Evolutionary conservation across 2,797 vertebrate species (phyloP), one percentile per base, ranked within the genome.

Genomic region (Hybognathus amarus): DNA sequence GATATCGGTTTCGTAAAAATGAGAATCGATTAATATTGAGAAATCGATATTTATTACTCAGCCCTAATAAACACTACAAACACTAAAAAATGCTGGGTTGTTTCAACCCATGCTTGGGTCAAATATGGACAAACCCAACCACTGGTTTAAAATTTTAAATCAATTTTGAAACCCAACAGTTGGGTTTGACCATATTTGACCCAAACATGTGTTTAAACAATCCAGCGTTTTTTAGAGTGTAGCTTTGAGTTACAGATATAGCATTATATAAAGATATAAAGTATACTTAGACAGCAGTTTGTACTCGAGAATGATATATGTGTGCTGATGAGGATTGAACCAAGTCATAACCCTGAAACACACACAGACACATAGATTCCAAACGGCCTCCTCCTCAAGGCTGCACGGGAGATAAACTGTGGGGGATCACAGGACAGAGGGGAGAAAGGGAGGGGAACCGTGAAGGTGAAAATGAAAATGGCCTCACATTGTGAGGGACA

Each of bases 331-430:
- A 71, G 38, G 38, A 73, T 13, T 74, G 33, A 82, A 75, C 59
- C n/a, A 40, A 74, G 70, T 54, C 59, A 75, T 74, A 75, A 66
- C 59, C 45, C 24, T 82, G 27, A 82, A 75, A 45, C 79, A 61
- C 40, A 63, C 56, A 71, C 36, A 54, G 6, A 82, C 47, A 18
- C 45, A 59, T 13, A 40, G 33, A 56, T 61, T 83, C 59, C 83
- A 79, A 69, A 40, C 33, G 80, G 69, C 75, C 79, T 86, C 74
- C 42, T 76, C 83, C 71, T 83, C 85, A 90, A 91, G 87, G 88
- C 81, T 84, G 70, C 74, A 50, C 20, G 10, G 50, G 66, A 88
- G 79, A 89, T 90, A 88, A 90, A 90, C 77, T 59, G 52, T 17
- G 45, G 17, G 50, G 73, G 67, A 77, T 83, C 52, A 77, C 52